Conservation (phyloP, 2,888 invertebrate species). For the Globia sparganii region DNA sequence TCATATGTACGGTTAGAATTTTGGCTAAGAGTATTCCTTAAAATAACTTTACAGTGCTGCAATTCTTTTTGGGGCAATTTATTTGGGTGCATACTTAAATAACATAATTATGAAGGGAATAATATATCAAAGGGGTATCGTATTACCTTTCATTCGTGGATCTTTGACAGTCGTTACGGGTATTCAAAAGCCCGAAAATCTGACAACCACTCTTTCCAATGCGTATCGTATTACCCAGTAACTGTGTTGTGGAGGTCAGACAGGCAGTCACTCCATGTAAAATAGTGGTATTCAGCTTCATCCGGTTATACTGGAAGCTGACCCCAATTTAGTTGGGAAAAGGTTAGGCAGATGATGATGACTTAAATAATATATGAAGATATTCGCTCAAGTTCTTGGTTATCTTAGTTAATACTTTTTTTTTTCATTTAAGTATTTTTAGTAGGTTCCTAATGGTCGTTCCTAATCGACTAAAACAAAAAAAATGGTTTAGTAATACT, state of each 20-base stretch:
- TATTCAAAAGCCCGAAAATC: too few species aligned
- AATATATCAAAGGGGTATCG: background rate
- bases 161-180: too few species aligned
- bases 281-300: background rate
- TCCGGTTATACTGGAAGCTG: background rate
- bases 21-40: constrained; percentile 59
- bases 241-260: background rate
- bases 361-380: constrained; percentile 34
- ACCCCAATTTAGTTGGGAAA: background rate
- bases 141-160: too few species aligned
- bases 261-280: background rate
- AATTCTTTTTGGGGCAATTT: constrained; percentile 52
- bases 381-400: constrained; percentile 10
- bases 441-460: background rate
- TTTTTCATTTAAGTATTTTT: background rate
- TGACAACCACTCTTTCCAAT: too few species aligned
- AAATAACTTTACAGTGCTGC: constrained; percentile 44
- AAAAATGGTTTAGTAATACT: background rate
- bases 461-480: background rate
- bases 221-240: background rate
- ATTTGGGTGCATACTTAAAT: constrained; percentile 43
- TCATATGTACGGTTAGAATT: constrained; percentile 57
- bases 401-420: background rate
- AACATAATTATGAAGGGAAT: constrained; percentile 22
- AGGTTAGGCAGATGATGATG: background rate